Conservation (phyloP, 2,113 vertebrate species). For the Hyperopisus bebe region DNA sequence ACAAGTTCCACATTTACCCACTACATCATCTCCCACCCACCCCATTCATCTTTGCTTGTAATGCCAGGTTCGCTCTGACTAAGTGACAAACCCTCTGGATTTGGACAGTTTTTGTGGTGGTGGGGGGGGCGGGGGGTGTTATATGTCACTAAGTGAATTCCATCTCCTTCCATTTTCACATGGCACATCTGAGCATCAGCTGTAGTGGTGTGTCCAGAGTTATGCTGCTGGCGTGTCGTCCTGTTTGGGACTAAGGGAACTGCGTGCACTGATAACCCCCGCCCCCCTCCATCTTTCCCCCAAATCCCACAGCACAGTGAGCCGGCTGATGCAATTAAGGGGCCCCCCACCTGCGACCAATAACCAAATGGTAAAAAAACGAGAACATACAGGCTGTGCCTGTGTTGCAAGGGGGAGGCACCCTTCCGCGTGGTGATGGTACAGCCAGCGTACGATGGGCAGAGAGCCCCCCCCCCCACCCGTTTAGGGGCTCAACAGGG, state of each 20-base stretch:
- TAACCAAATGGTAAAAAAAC: background rate
- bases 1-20: background rate
- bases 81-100: background rate
- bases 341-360: conserved; percentile 15
- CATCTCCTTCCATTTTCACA: background rate
- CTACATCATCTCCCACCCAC: background rate
- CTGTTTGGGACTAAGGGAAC: background rate
- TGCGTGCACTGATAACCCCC: background rate
- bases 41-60: background rate
- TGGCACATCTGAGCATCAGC: background rate
- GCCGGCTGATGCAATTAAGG: conserved; percentile 4
- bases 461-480: background rate
- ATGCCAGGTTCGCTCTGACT: background rate
- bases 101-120: background rate
- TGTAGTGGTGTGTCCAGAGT: background rate
- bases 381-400: background rate
- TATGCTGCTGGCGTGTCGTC: background rate
- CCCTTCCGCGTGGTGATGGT: background rate
- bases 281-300: background rate
- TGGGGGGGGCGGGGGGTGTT: background rate
- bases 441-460: no score
- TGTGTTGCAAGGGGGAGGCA: no score
- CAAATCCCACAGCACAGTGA: background rate
- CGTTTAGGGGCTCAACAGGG: no score
- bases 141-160: background rate